Percentiles rank a stretch among this genome's conserved stretches.
Conservation (phyloP, 1,140 invertebrate species). For the Andrena cerasifolii region DNA sequence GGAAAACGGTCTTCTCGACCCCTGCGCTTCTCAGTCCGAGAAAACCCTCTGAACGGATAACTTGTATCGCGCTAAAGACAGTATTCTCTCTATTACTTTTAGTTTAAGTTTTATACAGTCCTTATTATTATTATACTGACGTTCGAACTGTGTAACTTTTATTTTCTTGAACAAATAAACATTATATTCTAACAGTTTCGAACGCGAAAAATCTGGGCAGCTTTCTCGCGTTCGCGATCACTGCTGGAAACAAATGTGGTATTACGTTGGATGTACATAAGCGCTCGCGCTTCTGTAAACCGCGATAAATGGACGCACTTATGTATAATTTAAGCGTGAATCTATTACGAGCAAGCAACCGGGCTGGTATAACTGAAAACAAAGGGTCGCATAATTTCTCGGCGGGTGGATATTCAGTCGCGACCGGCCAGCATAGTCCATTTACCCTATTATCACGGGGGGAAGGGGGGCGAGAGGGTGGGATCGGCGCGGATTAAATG, state of each 20-base stretch:
- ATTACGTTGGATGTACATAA: neutral
- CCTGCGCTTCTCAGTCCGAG: no score
- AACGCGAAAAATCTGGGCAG: slow-evolving; percentile 1
- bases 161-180: no score
- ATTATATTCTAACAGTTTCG: no score
- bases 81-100: no score
- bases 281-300: neutral
- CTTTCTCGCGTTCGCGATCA: neutral
- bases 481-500: slow-evolving; percentile 10
- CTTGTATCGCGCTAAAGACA: no score
- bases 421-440: slow-evolving; percentile 3
- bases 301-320: slow-evolving; percentile 41
- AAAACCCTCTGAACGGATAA: no score
- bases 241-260: slow-evolving; percentile 13
- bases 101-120: no score
- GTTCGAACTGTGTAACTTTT: no score
- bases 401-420: slow-evolving; percentile 14
- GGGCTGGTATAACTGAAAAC: slow-evolving; percentile 40
- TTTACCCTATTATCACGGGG: slow-evolving; percentile 16
- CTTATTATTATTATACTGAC: no score
- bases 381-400: slow-evolving; percentile 45
- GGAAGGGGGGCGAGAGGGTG: neutral
- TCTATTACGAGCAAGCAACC: slow-evolving; percentile 29
- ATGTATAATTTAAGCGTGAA: slow-evolving; percentile 35
- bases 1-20: no score